phyloP scores from a whole-genome alignment of 2,113 vertebrate species.

The Spermophilus dauricus region DNA sequence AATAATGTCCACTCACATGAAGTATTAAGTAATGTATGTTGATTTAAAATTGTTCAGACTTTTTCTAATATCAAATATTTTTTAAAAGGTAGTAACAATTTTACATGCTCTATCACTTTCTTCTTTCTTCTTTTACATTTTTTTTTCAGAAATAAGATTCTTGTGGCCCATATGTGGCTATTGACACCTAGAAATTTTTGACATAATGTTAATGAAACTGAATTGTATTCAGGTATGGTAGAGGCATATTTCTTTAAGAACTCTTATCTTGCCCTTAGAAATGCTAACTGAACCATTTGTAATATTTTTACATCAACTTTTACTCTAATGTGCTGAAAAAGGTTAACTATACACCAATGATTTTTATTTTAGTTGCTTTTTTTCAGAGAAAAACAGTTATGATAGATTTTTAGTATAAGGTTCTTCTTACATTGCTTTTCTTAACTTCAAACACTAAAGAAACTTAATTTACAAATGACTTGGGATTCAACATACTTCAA shows the following conservation, averaged over 20 bases:
- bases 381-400: neutral
- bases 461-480: neutral
- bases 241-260: neutral
- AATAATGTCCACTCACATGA: neutral
- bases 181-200: neutral
- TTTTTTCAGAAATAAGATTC: no score
- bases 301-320: neutral
- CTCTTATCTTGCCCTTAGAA: neutral
- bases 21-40: neutral
- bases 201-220: neutral
- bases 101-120: neutral
- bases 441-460: neutral
- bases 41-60: neutral
- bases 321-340: neutral
- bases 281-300: neutral
- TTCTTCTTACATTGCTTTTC: neutral
- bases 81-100: neutral
- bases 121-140: neutral
- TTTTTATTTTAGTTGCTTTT: neutral
- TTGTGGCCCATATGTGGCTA: neutral
- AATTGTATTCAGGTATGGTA: neutral
- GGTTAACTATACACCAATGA: neutral
- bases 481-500: neutral
- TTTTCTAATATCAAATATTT: neutral
- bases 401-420: neutral